These are phyloP conservation scores for Acridotheres tristis DNA, from an alignment of 2,797 vertebrate species.

Conservation along the genomic window DNA sequence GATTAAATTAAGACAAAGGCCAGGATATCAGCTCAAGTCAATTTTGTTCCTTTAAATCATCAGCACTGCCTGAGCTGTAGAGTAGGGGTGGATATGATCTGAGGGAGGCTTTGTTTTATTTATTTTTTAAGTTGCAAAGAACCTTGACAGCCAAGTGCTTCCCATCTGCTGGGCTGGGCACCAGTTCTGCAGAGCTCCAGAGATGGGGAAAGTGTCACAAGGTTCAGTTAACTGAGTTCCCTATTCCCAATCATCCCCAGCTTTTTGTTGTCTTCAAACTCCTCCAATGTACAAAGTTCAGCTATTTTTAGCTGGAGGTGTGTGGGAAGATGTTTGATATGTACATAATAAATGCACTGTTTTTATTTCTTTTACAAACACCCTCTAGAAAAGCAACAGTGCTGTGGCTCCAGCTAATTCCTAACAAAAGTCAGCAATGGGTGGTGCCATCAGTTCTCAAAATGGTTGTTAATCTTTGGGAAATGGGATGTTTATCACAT, in stretches of 20 bases:
- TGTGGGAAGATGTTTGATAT: background rate
- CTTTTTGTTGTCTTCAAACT: background rate
- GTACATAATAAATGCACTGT: background rate
- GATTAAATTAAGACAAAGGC: background rate
- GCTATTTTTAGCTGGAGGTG: background rate
- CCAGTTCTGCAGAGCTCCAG: background rate
- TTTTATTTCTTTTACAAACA: background rate
- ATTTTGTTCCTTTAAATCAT: background rate
- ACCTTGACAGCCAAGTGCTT: background rate
- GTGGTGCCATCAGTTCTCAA: background rate
- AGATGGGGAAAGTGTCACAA: background rate
- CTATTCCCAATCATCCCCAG: background rate
- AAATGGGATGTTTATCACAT: background rate
- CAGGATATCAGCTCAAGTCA: background rate
- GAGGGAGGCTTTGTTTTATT: background rate
- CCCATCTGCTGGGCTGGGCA: background rate
- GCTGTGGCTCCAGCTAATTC: background rate
- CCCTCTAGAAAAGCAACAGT: background rate
- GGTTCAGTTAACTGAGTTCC: background rate
- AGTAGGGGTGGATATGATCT: background rate
- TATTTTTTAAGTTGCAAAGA: background rate
- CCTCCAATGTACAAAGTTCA: background rate
- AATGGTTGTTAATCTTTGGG: background rate
- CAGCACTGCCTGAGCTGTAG: background rate
- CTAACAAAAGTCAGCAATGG: background rate